Evolutionary conservation across 1,140 invertebrate species (phyloP).

Genomic region (Cherax quadricarinatus): DNA sequence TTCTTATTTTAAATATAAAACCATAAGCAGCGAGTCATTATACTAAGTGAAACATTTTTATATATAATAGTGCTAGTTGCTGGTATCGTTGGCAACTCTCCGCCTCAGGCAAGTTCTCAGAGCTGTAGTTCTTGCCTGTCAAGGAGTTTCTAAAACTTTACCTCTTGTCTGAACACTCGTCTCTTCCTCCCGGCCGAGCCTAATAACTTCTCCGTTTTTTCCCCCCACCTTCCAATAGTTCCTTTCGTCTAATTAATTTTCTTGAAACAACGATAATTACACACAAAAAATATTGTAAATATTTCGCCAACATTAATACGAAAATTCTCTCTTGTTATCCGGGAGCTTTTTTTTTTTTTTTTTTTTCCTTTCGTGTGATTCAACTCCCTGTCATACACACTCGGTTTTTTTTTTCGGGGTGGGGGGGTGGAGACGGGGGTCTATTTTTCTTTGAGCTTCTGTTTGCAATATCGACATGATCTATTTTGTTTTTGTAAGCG

Average conservation of each 20-base stretch:
- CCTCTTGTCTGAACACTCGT: background rate
- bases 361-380: no score
- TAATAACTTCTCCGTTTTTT: background rate
- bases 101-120: no score
- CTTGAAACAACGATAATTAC: background rate
- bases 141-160: no score
- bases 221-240: background rate
- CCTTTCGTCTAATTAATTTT: background rate
- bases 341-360: no score
- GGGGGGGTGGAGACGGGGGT: background rate
- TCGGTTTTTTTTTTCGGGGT: background rate
- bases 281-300: no score
- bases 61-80: no score
- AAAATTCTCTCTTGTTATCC: no score
- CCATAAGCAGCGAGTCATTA: no score
- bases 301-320: background rate
- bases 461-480: conserved; percentile 10
- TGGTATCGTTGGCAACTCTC: no score
- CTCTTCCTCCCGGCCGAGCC: background rate
- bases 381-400: background rate
- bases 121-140: no score
- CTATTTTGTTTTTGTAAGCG: conserved; percentile 15
- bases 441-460: background rate
- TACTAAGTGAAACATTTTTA: no score
- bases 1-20: no score